A percentile compares a stretch with the other conserved stretches of the same genome.
phyloP scores from a whole-genome alignment of 2,113 vertebrate species.

The Grantiella picta region DNA sequence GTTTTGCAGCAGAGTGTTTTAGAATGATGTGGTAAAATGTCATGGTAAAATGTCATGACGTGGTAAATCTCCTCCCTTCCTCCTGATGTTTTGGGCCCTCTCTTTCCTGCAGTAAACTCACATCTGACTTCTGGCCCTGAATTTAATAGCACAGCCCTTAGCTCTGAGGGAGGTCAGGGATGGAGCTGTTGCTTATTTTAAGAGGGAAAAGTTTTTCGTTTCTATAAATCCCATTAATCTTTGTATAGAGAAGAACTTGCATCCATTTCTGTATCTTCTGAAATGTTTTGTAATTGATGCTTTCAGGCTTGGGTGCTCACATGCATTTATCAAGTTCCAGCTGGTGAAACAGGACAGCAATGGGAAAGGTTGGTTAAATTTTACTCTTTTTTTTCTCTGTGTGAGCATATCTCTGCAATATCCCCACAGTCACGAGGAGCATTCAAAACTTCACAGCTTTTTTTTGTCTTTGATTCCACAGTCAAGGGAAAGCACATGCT shows the following conservation, averaged over 20 bases:
- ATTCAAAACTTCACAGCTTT: neutral
- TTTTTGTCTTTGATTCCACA: neutral
- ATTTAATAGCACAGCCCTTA: neutral
- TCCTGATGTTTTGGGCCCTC: neutral
- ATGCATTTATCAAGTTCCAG: conserved; percentile 83
- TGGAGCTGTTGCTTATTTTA: neutral
- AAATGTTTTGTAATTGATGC: conserved; percentile 1
- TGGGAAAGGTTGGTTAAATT: conserved; percentile 75
- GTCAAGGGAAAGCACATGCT: neutral
- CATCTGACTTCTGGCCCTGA: neutral
- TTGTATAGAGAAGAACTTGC: neutral
- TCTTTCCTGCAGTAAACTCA: neutral
- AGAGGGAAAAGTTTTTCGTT: neutral
- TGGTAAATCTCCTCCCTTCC: neutral
- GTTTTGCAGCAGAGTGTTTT: neutral
- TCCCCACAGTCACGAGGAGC: neutral
- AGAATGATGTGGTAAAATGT: neutral
- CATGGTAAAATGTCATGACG: too few relatives aligned
- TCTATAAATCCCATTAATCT: neutral
- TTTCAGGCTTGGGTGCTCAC: conserved; percentile 75
- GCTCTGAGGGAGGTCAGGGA: neutral
- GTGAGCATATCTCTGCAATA: neutral
- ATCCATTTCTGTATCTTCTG: neutral
- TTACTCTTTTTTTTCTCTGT: neutral
- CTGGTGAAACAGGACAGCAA: conserved; percentile 80